phyloP scores from a whole-genome alignment of 1,140 invertebrate species.

The Arion vulgaris region DNA sequence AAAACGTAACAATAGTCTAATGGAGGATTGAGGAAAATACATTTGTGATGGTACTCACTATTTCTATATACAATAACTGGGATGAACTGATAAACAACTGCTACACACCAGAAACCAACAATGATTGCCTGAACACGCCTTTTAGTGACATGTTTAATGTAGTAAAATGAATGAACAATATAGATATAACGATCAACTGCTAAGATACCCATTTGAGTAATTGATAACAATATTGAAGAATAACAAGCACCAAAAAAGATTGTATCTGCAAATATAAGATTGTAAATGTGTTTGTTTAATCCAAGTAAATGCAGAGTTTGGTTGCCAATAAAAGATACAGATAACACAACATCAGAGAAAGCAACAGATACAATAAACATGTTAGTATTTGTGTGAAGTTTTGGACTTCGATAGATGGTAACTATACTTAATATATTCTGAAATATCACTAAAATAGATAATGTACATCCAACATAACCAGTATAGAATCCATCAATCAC shows the following conservation, averaged over 20 bases:
- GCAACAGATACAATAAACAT: background rate
- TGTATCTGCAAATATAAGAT: background rate
- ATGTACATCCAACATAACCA: too few species aligned
- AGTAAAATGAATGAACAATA: background rate
- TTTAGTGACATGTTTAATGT: background rate
- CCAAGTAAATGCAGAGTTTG: background rate
- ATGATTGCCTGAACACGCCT: background rate
- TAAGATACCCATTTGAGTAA: background rate
- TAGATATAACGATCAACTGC: background rate
- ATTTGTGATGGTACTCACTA: background rate
- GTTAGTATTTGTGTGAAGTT: background rate
- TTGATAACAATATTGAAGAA: background rate
- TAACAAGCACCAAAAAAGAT: background rate
- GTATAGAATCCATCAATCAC: too few species aligned
- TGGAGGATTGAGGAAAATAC: background rate
- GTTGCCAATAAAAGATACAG: background rate
- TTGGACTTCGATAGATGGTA: background rate
- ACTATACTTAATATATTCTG: background rate
- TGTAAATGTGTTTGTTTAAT: background rate
- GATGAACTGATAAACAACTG: background rate
- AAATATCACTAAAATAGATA: too few species aligned
- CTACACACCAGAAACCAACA: background rate
- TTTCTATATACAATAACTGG: background rate
- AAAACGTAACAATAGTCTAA: background rate
- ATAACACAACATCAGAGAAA: background rate